phyloP scores from a whole-genome alignment of 2,888 invertebrate genomes.

The Bombyx huttoni region DNA sequence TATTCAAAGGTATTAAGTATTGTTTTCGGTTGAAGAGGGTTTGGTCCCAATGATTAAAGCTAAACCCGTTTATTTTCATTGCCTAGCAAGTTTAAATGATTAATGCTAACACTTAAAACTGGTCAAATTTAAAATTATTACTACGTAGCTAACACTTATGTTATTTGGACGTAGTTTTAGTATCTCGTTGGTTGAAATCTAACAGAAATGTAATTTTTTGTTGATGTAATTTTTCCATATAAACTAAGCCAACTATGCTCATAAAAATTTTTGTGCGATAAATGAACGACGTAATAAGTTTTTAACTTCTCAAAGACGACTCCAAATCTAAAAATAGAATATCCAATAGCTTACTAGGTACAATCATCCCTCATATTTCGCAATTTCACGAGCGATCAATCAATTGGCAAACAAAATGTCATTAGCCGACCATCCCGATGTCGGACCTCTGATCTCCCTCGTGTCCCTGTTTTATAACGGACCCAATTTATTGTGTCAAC shows the following conservation, averaged over 20 bases:
- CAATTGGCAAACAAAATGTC: conserved; percentile 26
- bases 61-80: background rate
- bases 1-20: conserved; percentile 16
- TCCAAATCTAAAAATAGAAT: background rate
- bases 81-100: background rate
- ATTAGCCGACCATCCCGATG: conserved; percentile 13
- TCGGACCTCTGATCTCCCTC: conserved; percentile 10
- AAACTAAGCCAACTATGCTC: no score
- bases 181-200: no score
- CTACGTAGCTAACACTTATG: no score
- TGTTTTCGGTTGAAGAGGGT: conserved; percentile 19
- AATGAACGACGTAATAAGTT: no score
- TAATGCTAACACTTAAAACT: no score
- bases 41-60: conserved; percentile 17
- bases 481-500: conserved; percentile 4
- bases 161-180: no score
- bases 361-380: conserved; percentile 9
- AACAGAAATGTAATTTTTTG: no score
- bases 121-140: no score
- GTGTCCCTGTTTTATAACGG: conserved; percentile 1
- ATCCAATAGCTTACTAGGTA: background rate
- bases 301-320: no score
- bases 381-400: conserved; percentile 20
- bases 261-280: no score
- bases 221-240: no score